A percentile compares a stretch with the other conserved stretches of the same genome.
phyloP scores from a whole-genome alignment of 2,797 vertebrate genomes.

The Artibeus jamaicensis region DNA sequence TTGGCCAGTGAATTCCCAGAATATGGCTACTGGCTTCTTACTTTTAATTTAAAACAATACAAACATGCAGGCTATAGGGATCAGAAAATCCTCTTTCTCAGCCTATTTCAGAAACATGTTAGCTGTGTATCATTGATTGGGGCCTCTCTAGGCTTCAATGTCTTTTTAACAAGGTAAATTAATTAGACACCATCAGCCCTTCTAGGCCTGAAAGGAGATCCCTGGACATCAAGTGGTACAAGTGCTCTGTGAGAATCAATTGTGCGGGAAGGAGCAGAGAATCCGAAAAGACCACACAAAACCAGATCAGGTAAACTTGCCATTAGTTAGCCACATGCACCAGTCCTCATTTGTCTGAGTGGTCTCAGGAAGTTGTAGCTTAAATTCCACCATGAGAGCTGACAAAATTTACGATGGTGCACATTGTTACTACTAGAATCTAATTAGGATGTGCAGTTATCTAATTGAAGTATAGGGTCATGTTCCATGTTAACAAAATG shows the following conservation, averaged over 20 bases:
- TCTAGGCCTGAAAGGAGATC: neutral
- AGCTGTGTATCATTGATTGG: neutral
- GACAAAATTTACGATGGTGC: constrained; percentile 5
- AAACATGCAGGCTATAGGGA: neutral
- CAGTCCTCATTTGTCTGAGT: neutral
- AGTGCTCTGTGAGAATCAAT: neutral
- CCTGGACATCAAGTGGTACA: neutral
- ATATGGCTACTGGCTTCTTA: neutral
- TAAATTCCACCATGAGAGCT: constrained; percentile 20
- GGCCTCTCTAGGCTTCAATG: neutral
- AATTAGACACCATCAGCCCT: neutral
- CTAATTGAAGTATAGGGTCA: constrained; percentile 60
- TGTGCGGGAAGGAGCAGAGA: neutral
- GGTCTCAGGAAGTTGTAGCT: neutral
- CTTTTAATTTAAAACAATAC: neutral
- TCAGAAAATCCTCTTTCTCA: neutral
- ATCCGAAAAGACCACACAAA: neutral
- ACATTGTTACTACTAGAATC: constrained; percentile 59
- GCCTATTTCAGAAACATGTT: neutral
- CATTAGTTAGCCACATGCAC: neutral
- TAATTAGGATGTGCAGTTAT: constrained; percentile 60
- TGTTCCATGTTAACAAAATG: constrained; percentile 56
- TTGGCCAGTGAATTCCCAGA: neutral
- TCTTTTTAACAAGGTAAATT: neutral
- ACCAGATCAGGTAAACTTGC: neutral